phyloP scores from a whole-genome alignment of 2,113 vertebrate genomes.

The Heterochromis multidens region DNA sequence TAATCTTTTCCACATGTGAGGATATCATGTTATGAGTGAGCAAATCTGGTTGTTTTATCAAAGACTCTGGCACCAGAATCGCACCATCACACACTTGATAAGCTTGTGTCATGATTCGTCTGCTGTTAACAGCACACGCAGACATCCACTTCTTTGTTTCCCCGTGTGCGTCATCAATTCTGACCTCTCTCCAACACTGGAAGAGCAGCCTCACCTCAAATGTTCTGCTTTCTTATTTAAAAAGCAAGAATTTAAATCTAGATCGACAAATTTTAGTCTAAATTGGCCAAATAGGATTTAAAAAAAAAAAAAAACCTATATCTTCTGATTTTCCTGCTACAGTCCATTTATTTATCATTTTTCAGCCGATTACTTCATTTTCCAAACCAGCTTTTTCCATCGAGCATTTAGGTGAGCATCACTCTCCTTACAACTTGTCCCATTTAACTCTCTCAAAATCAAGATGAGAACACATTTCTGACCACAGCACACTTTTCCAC shows the following conservation, averaged over 20 bases:
- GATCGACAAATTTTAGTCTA: background rate
- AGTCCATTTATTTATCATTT: background rate
- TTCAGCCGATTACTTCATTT: background rate
- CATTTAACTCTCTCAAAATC: background rate
- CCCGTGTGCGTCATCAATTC: background rate
- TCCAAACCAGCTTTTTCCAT: background rate
- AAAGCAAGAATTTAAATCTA: background rate
- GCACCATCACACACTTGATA: no score
- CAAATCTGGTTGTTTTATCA: background rate
- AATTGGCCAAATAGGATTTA: background rate
- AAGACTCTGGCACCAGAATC: background rate
- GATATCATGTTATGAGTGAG: rapidly evolving
- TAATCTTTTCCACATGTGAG: background rate
- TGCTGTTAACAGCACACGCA: background rate
- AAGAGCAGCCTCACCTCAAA: background rate
- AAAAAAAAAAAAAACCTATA: background rate
- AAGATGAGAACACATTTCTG: constrained; percentile 18
- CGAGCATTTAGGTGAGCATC: background rate
- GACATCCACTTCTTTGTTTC: background rate
- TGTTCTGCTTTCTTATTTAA: background rate
- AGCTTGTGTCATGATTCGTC: constrained; percentile 2
- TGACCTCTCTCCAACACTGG: background rate
- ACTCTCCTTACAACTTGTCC: background rate
- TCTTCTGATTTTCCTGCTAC: background rate
- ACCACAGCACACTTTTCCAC: constrained; percentile 43